Evolutionary conservation across 2,797 vertebrate genomes (phyloP), one percentile per base, ranked within the genome.

Genomic region (Hippocampus kuda): DNA sequence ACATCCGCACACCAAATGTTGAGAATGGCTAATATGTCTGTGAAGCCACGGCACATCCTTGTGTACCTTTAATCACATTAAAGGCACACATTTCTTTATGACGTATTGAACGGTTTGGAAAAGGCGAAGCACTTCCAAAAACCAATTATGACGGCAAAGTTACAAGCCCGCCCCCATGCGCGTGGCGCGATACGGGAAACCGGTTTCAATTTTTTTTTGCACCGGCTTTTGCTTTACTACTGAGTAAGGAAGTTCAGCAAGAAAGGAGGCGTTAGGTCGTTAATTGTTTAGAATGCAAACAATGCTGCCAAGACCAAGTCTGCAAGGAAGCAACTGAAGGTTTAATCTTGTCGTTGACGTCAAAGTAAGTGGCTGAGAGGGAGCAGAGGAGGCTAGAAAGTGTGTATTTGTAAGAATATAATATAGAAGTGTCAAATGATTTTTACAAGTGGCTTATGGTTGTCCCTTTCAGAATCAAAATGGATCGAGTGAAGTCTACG

Each of bases 401-500:
- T 22, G 20, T 20, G 49, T 4, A 7, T 51, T 51, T 51, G 18
- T 8, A 51, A 22, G 8, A 22, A 51, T 51, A 22, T 22, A 7
- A n/a, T n/a, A n/a, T n/a, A n/a, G n/a, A 51, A 13, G 56, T 34
- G 27, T 11, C 13, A 18, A 22, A n/a, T 1, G 16, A 22, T 20
- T 5, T 51, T 51, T 20, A 51, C 49, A 1, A 51, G 2, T 63
- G 18, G 59, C 48, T 42, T 75, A 20, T 61, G 13, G 61, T 59
- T 12, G 53, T 69, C 24, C 5, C 1, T 56, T 56, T 57, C 51
- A 42, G 18, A 67, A 22, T 20, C 12, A 9, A 56, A 34, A 87
- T 89, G 88, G 77, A 87, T 69, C 77, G 68, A 16, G 2, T 87
- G 38, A 81, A 80, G 59, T 71, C 75, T 22, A 42, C 61, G 0